Base-by-base conservation (phyloP, 2,888 invertebrate species). In the Idaea dimidiata region DNA sequence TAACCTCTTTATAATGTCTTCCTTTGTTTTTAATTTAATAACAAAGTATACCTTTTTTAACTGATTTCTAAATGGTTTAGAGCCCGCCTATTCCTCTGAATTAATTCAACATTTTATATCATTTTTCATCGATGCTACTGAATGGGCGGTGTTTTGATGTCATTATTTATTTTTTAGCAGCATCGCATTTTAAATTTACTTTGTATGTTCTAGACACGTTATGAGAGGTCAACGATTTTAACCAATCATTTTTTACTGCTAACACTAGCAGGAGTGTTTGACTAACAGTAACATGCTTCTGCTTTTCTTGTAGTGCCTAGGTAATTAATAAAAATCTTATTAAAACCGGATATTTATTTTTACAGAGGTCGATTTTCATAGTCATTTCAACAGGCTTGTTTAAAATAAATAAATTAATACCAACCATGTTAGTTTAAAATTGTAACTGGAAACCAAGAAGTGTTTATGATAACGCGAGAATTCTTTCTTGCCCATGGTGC, bases 111-210 rank as follows among this genome's bases (percentile, higher is more conserved):
- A 83, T 82, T 79, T 79, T 76, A 80, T 76, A 75, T 76, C 73
- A 84, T 86, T 80, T 76, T 76, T 87, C 82, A 86, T 83, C 71
- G 65, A 54, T 65, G 78, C 88, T 89, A 87, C 89, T 69, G 88
- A 76, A 78, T 80, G 85, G 83, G 84, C 78, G 86, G 79, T 77
- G 67, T 62, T 80, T 67, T 81, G 76, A 85, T 77, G 75, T 80
- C 80, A 81, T 87, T 87, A 87, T 86, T 87, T 82, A 81, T 76
- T 76, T 79, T 80, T 78, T 74, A 62, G 67, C 24, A 60, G 33
- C 57, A 43, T 59, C 7, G 16, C 14, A 59, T n/a, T 60, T 32
- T 6, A 16, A 17, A 16, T 54, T 17, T 54, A 54, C 6, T 54
- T 54, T 16, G 7, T 43, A 43, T 43, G 43, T 43, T 43, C 1